Base-by-base conservation (phyloP, 2,888 invertebrate genomes). In the Dione vanillae region DNA sequence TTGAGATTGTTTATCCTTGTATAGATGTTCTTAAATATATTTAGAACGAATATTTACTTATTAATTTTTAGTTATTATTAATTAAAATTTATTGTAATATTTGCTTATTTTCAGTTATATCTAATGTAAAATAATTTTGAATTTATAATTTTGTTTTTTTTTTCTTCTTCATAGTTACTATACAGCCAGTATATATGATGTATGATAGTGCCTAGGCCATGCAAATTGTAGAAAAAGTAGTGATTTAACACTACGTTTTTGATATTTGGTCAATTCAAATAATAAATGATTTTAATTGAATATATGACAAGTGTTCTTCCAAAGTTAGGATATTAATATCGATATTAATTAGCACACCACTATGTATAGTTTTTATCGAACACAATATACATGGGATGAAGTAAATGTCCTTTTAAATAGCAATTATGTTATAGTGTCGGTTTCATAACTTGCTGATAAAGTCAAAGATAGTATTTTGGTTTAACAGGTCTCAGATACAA, bases 1-100 rank as follows among this genome's bases (percentile, higher is more conserved):
- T 45, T 61, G 45, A 27, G 43, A 61, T 59, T 59, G 40, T 19
- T 43, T 59, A 59, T 61, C n/a, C 12, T 43, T 45, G 45, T 61
- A 27, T 41, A 59, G 11, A 19, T 58, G 19, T 40, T n/a, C 27
- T n/a, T 27, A 16, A 27, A 43, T 59, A 8, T 43, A 43, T n/a
- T n/a, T 61, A 27, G 43, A 27, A 45, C 11, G 27, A 61, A n/a
- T 27, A 35, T 27, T 43, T 45, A 45, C 45, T 43, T 61, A 40
- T 54, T 16, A 54, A n/a, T 56, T 56, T 56, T 56, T 27, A 37
- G 16, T 56, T 37, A 56, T 56, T 54, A 37, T 37, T 56, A 56
- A 56, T 37, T 56, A 37, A 56, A 37, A 37, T 37, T 56, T 56
- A 35, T 54, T 54, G 16, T 56, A 54, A n/a, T 3, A 37, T 37